Evolutionary conservation across 2,888 invertebrate species (phyloP), one percentile per base, ranked within the genome.

Genomic region (Synanthedon vespiformis): DNA sequence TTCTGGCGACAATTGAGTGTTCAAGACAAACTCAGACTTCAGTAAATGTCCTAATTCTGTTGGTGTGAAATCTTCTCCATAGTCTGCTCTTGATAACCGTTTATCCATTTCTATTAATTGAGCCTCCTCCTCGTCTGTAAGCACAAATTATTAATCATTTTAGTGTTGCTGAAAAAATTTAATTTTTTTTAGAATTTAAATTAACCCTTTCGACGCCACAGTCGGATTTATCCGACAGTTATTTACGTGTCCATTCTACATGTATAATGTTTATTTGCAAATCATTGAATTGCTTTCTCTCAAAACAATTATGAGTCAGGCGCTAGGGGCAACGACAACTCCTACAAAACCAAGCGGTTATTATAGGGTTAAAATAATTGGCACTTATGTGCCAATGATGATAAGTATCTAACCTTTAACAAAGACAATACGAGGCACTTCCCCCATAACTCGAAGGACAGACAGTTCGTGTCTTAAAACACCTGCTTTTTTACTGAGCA

Each of bases 371-470:
- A n/a, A 18, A 13, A 44, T 50, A 13, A 44, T 50, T 34, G 34
- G 2, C 34, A 10, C 34, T 34, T 34, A 2, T 34, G 10, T 2
- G 34, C 34, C 10, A 14, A 54, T 34, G 34, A 10, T 34, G 8
- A 10, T 10, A 44, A 2, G 13, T 12, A 12, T 13, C 44, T 55
- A 62, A 89, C 91, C 91, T 88, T 91, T 92, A 1, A 94, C 89
- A 86, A 95, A 95, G 44, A 84, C 70, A 54, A 95, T 90, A 55
- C 88, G 89, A 5, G 95, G 95, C 41, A 95, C 91, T 58, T 90
- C 87, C 10, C 95, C 95, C 88, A 95, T 92, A 0, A 95, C 78
- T 56, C 90, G 82, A 1, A 95, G 77, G 54, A 92, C 91, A 2
- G 93, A 91, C 3, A 95, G 80, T 66, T 94, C 92, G 70, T 94